Evolutionary conservation across 2,797 vertebrate species (phyloP).

Genomic region (Oreochromis mossambicus): DNA sequence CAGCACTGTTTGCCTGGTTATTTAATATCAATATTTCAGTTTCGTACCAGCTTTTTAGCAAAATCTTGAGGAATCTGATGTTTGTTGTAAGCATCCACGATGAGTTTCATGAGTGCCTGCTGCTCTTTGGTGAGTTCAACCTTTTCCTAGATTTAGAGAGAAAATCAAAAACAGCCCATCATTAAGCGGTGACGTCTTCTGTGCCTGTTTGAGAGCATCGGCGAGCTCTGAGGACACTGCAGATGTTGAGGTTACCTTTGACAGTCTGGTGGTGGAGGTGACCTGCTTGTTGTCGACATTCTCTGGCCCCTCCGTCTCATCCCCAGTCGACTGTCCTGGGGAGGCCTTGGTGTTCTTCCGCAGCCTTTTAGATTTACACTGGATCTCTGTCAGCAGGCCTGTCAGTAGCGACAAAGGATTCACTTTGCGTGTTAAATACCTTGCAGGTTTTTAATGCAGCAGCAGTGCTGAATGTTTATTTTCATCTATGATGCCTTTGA

Average conservation of each 20-base stretch:
- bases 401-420: constrained; percentile 19
- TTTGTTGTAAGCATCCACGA: constrained; percentile 88
- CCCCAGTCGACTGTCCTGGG: constrained; percentile 71
- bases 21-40: neutral
- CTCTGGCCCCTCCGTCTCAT: constrained; percentile 81
- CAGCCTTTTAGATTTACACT: constrained; percentile 96
- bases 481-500: neutral
- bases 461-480: neutral
- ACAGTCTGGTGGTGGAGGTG: constrained; percentile 86
- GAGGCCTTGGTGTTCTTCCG: constrained; percentile 87
- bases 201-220: neutral
- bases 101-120: constrained; percentile 81
- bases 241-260: constrained; percentile 58
- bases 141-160: constrained; percentile 83
- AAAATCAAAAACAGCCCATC: neutral
- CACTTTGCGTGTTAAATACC: constrained; percentile 21
- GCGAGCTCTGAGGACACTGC: neutral
- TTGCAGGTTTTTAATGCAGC: constrained; percentile 1
- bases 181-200: neutral
- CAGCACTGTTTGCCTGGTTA: neutral
- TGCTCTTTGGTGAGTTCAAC: constrained; percentile 87
- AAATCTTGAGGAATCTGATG: constrained; percentile 93
- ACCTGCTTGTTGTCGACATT: constrained; percentile 85
- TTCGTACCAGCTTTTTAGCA: constrained; percentile 89
- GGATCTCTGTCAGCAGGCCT: constrained; percentile 98